phyloP scores from a whole-genome alignment of 2,888 invertebrate genomes.

The Nomada lathburiana region DNA sequence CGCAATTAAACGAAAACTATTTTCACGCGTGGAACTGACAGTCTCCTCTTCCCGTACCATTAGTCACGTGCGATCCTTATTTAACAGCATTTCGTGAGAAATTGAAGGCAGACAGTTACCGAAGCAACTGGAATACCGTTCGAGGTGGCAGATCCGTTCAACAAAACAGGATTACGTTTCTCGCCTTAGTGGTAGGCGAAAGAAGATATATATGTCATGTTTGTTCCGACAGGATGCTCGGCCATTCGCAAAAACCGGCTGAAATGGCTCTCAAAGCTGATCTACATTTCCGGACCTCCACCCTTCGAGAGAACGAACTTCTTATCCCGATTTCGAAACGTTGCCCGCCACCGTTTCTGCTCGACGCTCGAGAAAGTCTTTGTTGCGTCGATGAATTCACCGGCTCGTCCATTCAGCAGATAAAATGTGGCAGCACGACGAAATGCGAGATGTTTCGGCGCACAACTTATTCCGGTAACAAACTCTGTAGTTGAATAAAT shows the following conservation, averaged over 20 bases:
- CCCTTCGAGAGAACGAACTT: slow-evolving; percentile 31
- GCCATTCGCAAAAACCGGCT: slow-evolving; percentile 35
- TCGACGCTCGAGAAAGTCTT: not conserved
- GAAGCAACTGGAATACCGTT: not conserved
- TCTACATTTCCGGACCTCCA: slow-evolving; percentile 26
- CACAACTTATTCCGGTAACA: too few relatives aligned
- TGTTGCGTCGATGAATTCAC: not conserved
- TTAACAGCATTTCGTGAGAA: not conserved
- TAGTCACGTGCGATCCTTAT: not conserved
- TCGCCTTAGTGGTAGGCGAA: slow-evolving; percentile 12
- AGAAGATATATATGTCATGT: slow-evolving; percentile 48
- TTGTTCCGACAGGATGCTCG: slow-evolving; percentile 40
- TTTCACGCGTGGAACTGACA: too few relatives aligned
- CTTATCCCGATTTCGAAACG: slow-evolving; percentile 35
- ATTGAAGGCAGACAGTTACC: not conserved
- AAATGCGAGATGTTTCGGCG: too few relatives aligned
- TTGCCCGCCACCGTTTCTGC: slow-evolving; percentile 10
- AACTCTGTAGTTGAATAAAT: too few relatives aligned
- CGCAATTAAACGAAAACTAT: too few relatives aligned
- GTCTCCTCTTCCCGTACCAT: too few relatives aligned
- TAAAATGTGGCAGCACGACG: not conserved
- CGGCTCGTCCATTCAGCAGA: not conserved
- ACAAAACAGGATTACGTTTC: slow-evolving; percentile 47
- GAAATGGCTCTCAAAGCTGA: slow-evolving; percentile 39
- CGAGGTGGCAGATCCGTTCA: slow-evolving; percentile 12